A percentile compares a stretch with the other conserved stretches of the same genome.
These are phyloP conservation scores for Canis aureus DNA, from an alignment of 2,113 vertebrate species.

Conservation along the genomic window DNA sequence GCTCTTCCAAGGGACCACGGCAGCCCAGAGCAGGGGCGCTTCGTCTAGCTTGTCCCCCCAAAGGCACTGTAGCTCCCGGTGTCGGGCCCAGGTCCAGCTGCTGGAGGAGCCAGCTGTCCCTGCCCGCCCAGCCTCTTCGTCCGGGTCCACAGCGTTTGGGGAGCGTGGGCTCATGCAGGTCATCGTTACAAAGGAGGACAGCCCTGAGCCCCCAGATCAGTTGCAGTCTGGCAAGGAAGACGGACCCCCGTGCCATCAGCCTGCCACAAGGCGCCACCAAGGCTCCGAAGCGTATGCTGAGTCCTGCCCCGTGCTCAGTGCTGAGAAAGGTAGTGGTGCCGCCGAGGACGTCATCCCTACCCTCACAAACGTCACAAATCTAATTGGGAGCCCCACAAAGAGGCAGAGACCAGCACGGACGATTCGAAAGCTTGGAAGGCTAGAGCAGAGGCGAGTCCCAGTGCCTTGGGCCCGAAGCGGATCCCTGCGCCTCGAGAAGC, in stretches of 20 bases:
- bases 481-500: too few relatives aligned
- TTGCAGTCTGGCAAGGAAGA: neutral
- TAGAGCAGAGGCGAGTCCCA: neutral
- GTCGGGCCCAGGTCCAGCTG: neutral
- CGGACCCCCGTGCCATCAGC: neutral
- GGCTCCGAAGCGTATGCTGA: fast-evolving
- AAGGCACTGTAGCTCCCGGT: neutral
- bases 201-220: neutral
- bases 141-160: neutral
- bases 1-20: neutral
- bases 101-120: neutral
- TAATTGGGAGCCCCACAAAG: neutral
- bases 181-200: neutral
- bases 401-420: neutral
- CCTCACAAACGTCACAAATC: neutral
- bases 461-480: neutral
- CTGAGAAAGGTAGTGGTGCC: neutral
- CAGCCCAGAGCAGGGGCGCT: neutral
- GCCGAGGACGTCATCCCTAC: neutral
- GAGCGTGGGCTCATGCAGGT: neutral
- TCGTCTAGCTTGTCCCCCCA: neutral
- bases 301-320: neutral
- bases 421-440: neutral
- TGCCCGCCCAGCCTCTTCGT: fast-evolving
- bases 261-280: neutral